Conservation (phyloP, 2,888 invertebrate genomes). For the Agonum fuliginosum region DNA sequence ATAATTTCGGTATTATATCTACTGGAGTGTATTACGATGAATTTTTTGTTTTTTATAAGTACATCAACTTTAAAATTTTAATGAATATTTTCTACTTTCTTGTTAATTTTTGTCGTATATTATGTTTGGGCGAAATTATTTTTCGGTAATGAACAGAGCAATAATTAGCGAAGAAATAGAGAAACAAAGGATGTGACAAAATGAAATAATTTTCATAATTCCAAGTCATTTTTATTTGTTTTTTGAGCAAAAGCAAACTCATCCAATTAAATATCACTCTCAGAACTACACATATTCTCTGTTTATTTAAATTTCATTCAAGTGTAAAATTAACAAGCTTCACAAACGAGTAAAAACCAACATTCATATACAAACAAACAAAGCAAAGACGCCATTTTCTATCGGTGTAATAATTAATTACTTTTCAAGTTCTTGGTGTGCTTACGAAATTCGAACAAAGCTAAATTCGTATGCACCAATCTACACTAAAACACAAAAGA, state of each 20-base stretch:
- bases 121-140: not conserved
- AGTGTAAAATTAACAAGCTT: constrained; percentile 40
- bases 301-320: constrained; percentile 29
- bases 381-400: constrained; percentile 13
- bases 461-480: not conserved
- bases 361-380: not conserved
- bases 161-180: constrained; percentile 8
- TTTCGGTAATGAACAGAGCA: not conserved
- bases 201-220: constrained; percentile 24
- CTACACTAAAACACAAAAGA: constrained; percentile 5
- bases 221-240: not conserved
- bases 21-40: too few species aligned
- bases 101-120: not conserved
- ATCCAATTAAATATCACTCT: constrained; percentile 18
- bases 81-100: too few species aligned
- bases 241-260: constrained; percentile 14
- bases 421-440: not conserved
- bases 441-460: constrained; percentile 25
- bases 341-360: not conserved
- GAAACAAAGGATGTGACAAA: not conserved
- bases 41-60: too few species aligned
- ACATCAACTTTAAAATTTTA: too few species aligned
- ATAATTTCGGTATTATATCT: too few species aligned
- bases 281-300: not conserved
- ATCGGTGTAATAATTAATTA: constrained; percentile 32